These are phyloP conservation scores for Bambusicola thoracicus DNA, from an alignment of 2,113 vertebrate genomes.

Conservation along the genomic window DNA sequence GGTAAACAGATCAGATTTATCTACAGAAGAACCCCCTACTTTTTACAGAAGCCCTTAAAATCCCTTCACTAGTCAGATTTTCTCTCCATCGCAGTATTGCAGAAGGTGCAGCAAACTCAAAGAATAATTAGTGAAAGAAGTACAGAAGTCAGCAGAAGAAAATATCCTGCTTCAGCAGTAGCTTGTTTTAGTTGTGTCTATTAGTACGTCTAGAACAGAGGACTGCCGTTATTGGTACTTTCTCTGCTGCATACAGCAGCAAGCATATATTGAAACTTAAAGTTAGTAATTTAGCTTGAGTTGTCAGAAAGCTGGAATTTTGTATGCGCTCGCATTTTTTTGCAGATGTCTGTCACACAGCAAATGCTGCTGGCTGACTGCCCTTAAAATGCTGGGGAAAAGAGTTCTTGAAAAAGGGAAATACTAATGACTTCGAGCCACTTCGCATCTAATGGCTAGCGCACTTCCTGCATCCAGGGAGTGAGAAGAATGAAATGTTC, in stretches of 20 bases:
- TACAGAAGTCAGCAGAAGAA: background rate
- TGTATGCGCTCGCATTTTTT: background rate
- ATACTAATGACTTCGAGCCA: constrained; percentile 32
- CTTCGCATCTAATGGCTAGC: constrained; percentile 1
- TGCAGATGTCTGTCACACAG: constrained; percentile 38
- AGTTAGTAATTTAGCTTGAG: constrained; percentile 10
- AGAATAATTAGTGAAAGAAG: background rate
- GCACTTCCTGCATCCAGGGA: background rate
- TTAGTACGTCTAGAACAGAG: background rate
- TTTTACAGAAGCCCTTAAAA: background rate
- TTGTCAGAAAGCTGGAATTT: constrained; percentile 24
- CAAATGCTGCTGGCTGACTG: constrained; percentile 26
- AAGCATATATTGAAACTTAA: background rate
- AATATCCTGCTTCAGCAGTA: background rate
- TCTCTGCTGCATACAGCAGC: background rate
- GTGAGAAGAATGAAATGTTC: background rate
- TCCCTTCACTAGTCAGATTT: background rate
- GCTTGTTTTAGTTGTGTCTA: background rate
- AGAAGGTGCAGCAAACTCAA: background rate
- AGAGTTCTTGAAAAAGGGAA: background rate
- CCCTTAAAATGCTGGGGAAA: background rate
- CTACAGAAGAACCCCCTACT: background rate
- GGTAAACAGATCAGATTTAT: background rate
- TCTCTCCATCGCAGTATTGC: background rate
- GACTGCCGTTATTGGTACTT: background rate